phyloP scores from a whole-genome alignment of 2,797 vertebrate species.

The Gymnopithys bicolor region DNA sequence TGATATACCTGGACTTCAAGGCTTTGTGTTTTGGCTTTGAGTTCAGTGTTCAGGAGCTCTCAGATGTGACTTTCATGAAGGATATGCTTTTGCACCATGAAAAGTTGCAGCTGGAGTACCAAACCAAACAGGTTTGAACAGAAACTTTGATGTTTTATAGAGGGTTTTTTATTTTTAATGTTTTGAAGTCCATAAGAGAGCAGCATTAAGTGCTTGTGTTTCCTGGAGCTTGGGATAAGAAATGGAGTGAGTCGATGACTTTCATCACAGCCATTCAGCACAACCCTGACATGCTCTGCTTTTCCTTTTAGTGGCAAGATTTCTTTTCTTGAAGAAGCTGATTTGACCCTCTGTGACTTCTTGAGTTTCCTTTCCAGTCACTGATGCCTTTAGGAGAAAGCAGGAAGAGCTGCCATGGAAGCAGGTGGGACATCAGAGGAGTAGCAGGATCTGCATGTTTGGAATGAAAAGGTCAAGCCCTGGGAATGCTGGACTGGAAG shows the following conservation, averaged over 20 bases:
- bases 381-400: neutral
- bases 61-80: neutral
- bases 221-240: neutral
- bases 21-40: neutral
- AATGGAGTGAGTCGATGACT: accelerated
- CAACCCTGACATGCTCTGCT: neutral
- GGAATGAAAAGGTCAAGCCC: accelerated
- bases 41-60: neutral
- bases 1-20: accelerated
- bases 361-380: neutral
- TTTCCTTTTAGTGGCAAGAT: neutral
- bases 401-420: neutral
- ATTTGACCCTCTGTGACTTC: neutral
- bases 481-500: accelerated
- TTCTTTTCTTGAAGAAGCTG: neutral
- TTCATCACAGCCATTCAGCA: accelerated
- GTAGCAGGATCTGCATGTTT: accelerated
- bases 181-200: neutral
- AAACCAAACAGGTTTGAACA: neutral
- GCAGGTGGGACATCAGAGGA: accelerated
- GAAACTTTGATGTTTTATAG: neutral
- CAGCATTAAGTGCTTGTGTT: neutral
- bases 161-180: neutral
- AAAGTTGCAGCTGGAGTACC: neutral
- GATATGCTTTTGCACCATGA: neutral